These are phyloP conservation scores for Microctenopoma lineatum DNA, from an alignment of 2,797 vertebrate species.

Conservation along the genomic window DNA sequence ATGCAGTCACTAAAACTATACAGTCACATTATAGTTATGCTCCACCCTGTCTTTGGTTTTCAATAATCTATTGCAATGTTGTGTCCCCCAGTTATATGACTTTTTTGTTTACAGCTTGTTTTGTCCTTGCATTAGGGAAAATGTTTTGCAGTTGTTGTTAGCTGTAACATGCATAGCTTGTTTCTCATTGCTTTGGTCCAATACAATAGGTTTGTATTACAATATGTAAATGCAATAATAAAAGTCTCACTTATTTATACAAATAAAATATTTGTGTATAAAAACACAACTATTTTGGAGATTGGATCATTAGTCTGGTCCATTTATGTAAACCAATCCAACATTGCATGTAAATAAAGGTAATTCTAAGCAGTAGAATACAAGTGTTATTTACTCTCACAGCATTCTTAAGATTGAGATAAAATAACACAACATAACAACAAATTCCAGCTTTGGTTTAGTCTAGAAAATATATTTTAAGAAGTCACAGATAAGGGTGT, in stretches of 20 bases:
- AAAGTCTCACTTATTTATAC: not conserved
- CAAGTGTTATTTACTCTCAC: conserved; percentile 12
- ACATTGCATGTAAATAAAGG: not conserved
- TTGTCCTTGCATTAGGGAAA: not conserved
- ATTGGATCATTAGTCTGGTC: not conserved
- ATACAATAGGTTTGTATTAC: not conserved
- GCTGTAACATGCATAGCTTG: not conserved
- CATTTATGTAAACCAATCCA: not conserved
- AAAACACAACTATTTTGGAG: not conserved
- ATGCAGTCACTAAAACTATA: no score
- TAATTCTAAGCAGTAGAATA: conserved; percentile 4
- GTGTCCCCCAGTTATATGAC: not conserved
- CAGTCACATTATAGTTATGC: not conserved
- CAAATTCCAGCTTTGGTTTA: conserved; percentile 28
- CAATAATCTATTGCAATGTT: no score
- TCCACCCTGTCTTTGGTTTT: not conserved
- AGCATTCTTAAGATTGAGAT: not conserved
- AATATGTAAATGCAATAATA: not conserved
- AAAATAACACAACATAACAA: conserved; percentile 16
- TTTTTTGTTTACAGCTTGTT: not conserved
- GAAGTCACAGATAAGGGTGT: conserved; percentile 53
- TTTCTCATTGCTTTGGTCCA: not conserved
- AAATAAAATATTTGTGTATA: not conserved
- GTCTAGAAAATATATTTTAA: conserved; percentile 54
- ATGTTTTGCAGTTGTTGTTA: not conserved